phyloP scores from a whole-genome alignment of 2,888 invertebrate species.

The Cheilosia variabilis region DNA sequence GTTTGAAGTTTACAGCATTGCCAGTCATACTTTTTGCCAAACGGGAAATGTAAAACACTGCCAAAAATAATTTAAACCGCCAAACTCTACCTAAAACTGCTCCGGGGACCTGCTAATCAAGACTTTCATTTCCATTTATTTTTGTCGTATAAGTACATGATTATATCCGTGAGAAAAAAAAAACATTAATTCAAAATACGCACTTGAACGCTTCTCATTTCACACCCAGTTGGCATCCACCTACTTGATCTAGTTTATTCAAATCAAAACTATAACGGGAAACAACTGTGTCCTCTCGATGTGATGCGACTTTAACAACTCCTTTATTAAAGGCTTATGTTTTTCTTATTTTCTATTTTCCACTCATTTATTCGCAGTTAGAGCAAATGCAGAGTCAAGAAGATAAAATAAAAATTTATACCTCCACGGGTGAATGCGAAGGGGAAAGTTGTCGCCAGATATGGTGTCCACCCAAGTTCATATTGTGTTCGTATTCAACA shows the following conservation, averaged over 20 bases:
- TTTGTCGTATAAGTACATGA: neutral
- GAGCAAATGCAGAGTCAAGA: slow-evolving; percentile 18
- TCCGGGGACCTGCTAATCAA: neutral
- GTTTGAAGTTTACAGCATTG: too few species aligned
- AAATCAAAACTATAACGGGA: slow-evolving; percentile 13
- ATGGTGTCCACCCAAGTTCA: slow-evolving; percentile 55
- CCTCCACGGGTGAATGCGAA: slow-evolving; percentile 51
- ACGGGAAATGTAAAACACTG: too few species aligned
- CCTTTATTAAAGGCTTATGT: slow-evolving; percentile 1
- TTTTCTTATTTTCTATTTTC: slow-evolving; percentile 12
- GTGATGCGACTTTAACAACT: neutral
- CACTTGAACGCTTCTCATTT: slow-evolving; percentile 23
- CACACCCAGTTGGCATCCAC: slow-evolving; percentile 21
- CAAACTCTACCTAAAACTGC: too few species aligned
- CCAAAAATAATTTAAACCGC: too few species aligned
- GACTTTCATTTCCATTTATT: slow-evolving; percentile 5
- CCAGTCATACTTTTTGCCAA: too few species aligned
- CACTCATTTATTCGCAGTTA: slow-evolving; percentile 4
- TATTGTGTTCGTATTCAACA: slow-evolving; percentile 56
- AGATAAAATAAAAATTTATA: slow-evolving; percentile 43
- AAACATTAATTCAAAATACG: neutral
- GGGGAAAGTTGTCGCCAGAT: slow-evolving; percentile 64
- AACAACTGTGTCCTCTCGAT: slow-evolving; percentile 9
- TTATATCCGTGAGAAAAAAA: neutral
- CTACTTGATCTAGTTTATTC: neutral